Conservation (phyloP, 2,113 vertebrate genomes). For the Oxyura jamaicensis region DNA sequence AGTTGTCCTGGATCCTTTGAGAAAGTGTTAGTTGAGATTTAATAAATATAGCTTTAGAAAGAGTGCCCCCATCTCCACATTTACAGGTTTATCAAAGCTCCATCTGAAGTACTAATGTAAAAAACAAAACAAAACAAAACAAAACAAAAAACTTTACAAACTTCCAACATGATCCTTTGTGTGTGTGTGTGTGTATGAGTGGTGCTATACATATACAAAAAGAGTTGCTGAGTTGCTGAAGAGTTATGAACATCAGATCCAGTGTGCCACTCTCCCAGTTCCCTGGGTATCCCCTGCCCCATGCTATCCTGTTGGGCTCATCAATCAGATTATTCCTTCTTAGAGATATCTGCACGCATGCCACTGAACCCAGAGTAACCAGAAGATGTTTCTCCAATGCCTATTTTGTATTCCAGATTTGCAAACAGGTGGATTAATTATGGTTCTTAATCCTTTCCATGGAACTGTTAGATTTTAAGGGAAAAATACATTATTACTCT, state of each 20-base stretch:
- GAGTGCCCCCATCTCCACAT: neutral
- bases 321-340: neutral
- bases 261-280: neutral
- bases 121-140: too few species aligned
- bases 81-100: neutral
- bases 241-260: neutral
- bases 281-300: neutral
- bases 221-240: neutral
- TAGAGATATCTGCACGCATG: neutral
- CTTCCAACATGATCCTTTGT: neutral
- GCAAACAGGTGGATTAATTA: neutral
- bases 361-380: neutral
- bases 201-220: neutral
- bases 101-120: neutral
- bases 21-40: slow-evolving; percentile 29
- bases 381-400: neutral
- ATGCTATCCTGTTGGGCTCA: neutral
- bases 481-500: neutral
- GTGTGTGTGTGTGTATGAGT: too few species aligned
- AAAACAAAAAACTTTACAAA: neutral
- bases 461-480: neutral
- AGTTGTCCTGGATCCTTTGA: slow-evolving; percentile 23
- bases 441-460: neutral
- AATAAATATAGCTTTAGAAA: neutral
- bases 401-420: neutral